phyloP scores from a whole-genome alignment of 2,797 vertebrate genomes.

The Characodon lateralis region DNA sequence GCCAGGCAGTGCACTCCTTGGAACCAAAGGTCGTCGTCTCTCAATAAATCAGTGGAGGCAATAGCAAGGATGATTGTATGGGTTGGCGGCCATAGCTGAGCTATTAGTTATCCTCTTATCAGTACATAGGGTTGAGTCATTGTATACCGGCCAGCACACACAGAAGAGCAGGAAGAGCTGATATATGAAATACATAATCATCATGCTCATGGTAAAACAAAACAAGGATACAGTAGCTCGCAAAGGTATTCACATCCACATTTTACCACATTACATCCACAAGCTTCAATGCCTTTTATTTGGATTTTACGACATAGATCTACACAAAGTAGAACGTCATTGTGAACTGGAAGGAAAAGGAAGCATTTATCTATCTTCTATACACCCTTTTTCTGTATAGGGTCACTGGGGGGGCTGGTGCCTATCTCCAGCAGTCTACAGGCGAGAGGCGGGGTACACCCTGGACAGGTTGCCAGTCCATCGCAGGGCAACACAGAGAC shows the following conservation, averaged over 20 bases:
- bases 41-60: slow-evolving; percentile 70
- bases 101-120: slow-evolving; percentile 67
- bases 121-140: slow-evolving; percentile 38
- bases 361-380: too few relatives aligned
- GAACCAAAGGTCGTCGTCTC: slow-evolving; percentile 66
- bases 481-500: too few relatives aligned
- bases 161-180: slow-evolving; percentile 19
- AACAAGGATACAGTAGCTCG: not conserved
- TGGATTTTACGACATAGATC: not conserved
- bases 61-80: slow-evolving; percentile 63
- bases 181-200: slow-evolving; percentile 21
- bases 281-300: not conserved
- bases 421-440: too few relatives aligned
- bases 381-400: too few relatives aligned
- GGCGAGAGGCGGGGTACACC: too few relatives aligned
- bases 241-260: not conserved
- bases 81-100: slow-evolving; percentile 59
- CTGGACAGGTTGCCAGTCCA: too few relatives aligned
- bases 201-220: slow-evolving; percentile 9
- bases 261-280: not conserved
- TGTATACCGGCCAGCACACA: slow-evolving; percentile 52
- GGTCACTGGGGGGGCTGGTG: too few relatives aligned
- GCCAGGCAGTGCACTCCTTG: slow-evolving; percentile 41
- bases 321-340: not conserved
- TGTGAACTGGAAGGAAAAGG: too few relatives aligned